A percentile compares a stretch with the other conserved stretches of the same genome.
phyloP scores from a whole-genome alignment of 1,140 invertebrate species.

The Diabrotica undecimpunctata region DNA sequence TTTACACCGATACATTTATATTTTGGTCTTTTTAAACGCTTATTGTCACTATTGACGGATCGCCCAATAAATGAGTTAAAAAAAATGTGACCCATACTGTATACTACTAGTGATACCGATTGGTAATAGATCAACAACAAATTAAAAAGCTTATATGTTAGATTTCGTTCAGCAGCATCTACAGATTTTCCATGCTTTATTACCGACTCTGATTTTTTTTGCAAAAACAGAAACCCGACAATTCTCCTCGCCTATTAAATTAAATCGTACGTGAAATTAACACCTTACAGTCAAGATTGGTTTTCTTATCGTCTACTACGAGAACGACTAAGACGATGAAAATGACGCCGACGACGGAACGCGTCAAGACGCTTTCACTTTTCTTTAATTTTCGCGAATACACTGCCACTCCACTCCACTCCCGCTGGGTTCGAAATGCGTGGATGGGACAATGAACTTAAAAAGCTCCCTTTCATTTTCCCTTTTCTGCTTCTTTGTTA shows the following conservation, averaged over 20 bases:
- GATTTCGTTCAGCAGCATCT: no score
- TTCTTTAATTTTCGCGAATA: conserved; percentile 4
- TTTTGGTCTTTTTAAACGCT: no score
- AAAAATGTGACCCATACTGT: no score
- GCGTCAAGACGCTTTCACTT: background rate
- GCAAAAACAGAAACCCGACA: background rate
- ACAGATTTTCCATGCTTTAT: no score
- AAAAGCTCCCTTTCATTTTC: background rate
- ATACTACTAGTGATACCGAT: no score
- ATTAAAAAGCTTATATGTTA: no score
- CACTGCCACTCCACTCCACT: background rate
- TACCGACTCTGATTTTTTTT: background rate
- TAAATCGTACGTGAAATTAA: conserved; percentile 22
- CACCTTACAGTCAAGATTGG: conserved; percentile 18
- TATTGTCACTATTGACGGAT: no score
- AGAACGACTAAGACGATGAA: conserved; percentile 5
- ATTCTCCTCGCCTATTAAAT: conserved; percentile 12
- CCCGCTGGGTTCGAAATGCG: background rate
- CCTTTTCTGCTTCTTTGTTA: background rate
- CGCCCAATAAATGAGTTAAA: no score
- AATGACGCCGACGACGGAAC: background rate
- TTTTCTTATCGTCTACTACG: conserved; percentile 8
- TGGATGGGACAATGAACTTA: background rate
- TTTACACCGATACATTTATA: no score
- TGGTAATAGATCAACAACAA: no score